A percentile compares a stretch with the other conserved stretches of the same genome.
phyloP scores from a whole-genome alignment of 2,113 vertebrate species.

The Sigmodon hispidus region DNA sequence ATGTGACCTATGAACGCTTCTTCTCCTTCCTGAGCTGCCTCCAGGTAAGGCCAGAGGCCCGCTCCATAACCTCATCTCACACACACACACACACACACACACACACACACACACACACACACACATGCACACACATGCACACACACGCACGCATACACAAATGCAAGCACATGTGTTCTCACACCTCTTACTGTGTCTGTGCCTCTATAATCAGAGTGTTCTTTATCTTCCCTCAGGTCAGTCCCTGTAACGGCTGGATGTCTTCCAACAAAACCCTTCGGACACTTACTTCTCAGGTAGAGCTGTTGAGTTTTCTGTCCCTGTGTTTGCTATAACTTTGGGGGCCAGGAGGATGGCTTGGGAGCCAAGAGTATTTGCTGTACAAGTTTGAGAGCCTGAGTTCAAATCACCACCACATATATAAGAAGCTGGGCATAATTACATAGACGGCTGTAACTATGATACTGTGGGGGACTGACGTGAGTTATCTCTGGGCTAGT shows the following conservation, averaged over 20 bases:
- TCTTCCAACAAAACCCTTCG: slow-evolving; percentile 85
- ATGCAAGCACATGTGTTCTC: not conserved
- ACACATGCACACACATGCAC: not conserved
- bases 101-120: too few relatives aligned
- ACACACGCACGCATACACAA: not conserved
- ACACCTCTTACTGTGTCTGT: rapidly evolving
- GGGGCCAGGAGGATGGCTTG: not conserved
- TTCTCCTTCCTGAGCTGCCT: slow-evolving; percentile 88
- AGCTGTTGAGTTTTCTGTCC: not conserved
- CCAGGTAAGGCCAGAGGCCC: slow-evolving; percentile 78
- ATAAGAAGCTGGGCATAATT: not conserved
- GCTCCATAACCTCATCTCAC: not conserved
- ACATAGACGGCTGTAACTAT: not conserved
- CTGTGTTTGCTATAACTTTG: not conserved
- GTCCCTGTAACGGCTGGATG: slow-evolving; percentile 87
- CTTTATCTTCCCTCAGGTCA: slow-evolving; percentile 78
- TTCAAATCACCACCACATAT: not conserved
- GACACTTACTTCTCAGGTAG: slow-evolving; percentile 85
- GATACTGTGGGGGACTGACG: not conserved
- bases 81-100: not conserved
- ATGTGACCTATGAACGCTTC: slow-evolving; percentile 84
- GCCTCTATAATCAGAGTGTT: not conserved
- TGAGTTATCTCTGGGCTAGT: too few relatives aligned
- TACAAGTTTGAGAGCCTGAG: not conserved
- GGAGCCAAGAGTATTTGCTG: not conserved